Evolutionary conservation across 2,888 invertebrate genomes (phyloP).

Genomic region (Incurvaria masculella): DNA sequence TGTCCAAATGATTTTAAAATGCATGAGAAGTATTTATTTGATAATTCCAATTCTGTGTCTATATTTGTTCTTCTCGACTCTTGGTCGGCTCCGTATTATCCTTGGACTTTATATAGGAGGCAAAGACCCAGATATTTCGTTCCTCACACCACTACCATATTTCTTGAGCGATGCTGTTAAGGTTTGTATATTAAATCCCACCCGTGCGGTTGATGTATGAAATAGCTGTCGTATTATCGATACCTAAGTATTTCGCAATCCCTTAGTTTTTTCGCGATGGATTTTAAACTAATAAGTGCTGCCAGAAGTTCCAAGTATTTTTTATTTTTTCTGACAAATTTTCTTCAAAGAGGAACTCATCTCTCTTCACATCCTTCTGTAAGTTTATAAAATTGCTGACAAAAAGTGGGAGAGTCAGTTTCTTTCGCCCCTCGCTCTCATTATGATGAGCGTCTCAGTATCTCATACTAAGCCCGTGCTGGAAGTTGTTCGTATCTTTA

Average conservation of each 20-base stretch:
- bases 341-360: too few relatives aligned
- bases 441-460: too few relatives aligned
- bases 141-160: constrained; percentile 16
- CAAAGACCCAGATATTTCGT: constrained; percentile 12
- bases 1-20: constrained; percentile 10
- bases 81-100: constrained; percentile 17
- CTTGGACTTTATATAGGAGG: constrained; percentile 14
- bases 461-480: too few relatives aligned
- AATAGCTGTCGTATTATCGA: constrained; percentile 5
- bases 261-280: too few relatives aligned
- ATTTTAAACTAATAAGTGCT: too few relatives aligned
- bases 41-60: constrained; percentile 12
- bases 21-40: constrained; percentile 4
- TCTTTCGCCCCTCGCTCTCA: too few relatives aligned
- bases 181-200: constrained; percentile 4
- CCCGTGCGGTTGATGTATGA: constrained; percentile 4
- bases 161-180: neutral
- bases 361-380: too few relatives aligned
- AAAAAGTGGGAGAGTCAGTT: too few relatives aligned
- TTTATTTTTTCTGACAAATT: too few relatives aligned
- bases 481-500: too few relatives aligned
- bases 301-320: too few relatives aligned
- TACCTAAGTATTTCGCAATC: neutral
- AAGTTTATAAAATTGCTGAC: too few relatives aligned
- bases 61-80: constrained; percentile 12